Base-by-base conservation (phyloP, 1,140 invertebrate genomes). In the Cyphomyrmex costatus region DNA sequence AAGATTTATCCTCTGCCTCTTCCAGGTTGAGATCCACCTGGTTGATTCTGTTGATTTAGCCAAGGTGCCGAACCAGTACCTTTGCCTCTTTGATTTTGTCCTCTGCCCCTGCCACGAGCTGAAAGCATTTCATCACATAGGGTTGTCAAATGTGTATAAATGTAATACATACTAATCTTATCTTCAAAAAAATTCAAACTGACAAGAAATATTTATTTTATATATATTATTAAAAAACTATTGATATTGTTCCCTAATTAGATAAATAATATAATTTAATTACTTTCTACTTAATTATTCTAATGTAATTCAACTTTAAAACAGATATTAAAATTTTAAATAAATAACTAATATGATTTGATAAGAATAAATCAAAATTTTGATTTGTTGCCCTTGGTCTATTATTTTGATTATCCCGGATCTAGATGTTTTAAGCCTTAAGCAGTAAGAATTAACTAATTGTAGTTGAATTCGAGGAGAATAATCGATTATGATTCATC, bases 31-130 rank as follows among this genome's bases (percentile, higher is more conserved):
- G 95, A 89, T 76, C 92, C 93, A 82, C 92, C 92, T 0, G 94
- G 91, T 91, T 95, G 95, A 89, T 93, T 95, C 65, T 95, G 94
- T 88, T 95, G 95, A 91, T 95, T 95, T 0, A 95, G 90, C 95
- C 95, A 95, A 33, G 95, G 95, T 42, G 95, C 95, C 1, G 93
- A 93, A 42, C 95, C 95, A 19, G 95, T 95, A 16, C 95, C 94
- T 88, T 95, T 91, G 3, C 95, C 95, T 93, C 95, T 94, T 90
- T 95, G 94, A 76, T 93, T 95, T 85, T 95, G 94, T n/a, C 94
- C 94, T 91, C 95, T 90, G 46, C 95, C 95, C 90, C 95, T 92
- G 63, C 94, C 95, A 88, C 94, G 92, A 42, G 95, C 95, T 95
- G 53, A 8, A 86, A 58, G 10, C 16, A 74, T 73, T 70, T 68